These are phyloP conservation scores for Malacoraja senta DNA, from an alignment of 2,797 vertebrate species.

Conservation along the genomic window DNA sequence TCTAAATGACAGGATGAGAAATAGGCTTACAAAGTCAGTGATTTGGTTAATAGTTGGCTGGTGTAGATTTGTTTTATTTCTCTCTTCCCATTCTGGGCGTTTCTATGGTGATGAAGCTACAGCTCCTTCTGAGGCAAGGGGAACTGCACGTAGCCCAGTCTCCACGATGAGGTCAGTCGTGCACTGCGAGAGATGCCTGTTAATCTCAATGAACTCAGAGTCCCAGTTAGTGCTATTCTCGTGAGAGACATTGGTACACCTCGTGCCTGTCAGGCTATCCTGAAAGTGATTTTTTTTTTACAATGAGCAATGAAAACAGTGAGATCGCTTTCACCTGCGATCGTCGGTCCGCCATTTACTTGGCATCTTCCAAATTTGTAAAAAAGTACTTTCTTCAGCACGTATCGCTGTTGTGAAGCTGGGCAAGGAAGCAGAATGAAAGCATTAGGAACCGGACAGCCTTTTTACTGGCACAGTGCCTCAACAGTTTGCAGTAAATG, in stretches of 20 bases:
- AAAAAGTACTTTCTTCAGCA: not conserved
- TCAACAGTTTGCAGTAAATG: not conserved
- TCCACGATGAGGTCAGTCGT: constrained; percentile 11
- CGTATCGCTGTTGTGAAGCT: not conserved
- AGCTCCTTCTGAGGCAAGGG: not conserved
- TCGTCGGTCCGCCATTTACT: not conserved
- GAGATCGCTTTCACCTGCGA: not conserved
- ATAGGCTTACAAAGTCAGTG: not conserved
- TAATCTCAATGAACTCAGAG: not conserved
- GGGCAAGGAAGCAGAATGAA: no score
- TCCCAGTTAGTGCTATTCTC: not conserved
- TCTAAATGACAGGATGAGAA: no score
- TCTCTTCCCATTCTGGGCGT: not conserved
- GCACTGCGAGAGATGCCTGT: not conserved
- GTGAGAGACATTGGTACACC: not conserved
- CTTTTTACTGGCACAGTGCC: not conserved
- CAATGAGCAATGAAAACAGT: not conserved
- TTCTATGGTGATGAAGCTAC: constrained; percentile 22
- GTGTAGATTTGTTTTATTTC: not conserved
- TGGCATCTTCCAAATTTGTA: not conserved
- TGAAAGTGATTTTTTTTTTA: not conserved
- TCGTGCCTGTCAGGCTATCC: not conserved
- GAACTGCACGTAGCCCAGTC: not conserved
- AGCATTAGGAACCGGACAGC: not conserved
- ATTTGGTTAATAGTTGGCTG: not conserved